phyloP scores from a whole-genome alignment of 2,113 vertebrate genomes.

The Manacus vitellinus region DNA sequence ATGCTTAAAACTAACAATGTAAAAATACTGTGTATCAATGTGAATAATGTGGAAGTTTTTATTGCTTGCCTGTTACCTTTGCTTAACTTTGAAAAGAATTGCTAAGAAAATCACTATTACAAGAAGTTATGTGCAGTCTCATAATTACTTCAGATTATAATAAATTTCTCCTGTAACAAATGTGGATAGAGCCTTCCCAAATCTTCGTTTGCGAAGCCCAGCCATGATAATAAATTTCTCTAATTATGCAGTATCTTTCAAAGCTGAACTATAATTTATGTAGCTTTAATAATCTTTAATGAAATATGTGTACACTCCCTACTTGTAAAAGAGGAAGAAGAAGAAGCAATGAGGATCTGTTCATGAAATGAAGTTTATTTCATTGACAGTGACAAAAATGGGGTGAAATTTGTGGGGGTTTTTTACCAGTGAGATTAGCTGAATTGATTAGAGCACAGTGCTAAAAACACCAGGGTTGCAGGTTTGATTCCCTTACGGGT shows the following conservation, averaged over 20 bases:
- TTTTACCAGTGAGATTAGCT: not conserved
- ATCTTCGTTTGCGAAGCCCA: no score
- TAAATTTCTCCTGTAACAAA: not conserved
- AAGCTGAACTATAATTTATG: not conserved
- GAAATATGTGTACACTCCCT: not conserved
- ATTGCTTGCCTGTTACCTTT: not conserved
- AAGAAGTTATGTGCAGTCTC: not conserved
- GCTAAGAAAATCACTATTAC: not conserved
- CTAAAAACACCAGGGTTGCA: not conserved
- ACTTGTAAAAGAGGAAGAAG: not conserved
- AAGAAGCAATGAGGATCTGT: not conserved
- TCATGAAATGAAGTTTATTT: not conserved
- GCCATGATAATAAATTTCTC: not conserved
- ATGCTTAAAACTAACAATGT: not conserved
- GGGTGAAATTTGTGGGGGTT: not conserved
- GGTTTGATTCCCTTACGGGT: not conserved
- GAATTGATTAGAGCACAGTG: not conserved
- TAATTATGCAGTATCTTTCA: not conserved
- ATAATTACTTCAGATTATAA: not conserved
- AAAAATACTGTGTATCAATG: not conserved
- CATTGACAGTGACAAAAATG: not conserved
- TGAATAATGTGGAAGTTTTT: not conserved
- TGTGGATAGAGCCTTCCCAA: no score
- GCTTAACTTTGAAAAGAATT: not conserved
- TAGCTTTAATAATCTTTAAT: not conserved